A percentile compares a stretch with the other conserved stretches of the same genome.
phyloP scores from a whole-genome alignment of 2,797 vertebrate genomes.

The Threskiornis aethiopicus region DNA sequence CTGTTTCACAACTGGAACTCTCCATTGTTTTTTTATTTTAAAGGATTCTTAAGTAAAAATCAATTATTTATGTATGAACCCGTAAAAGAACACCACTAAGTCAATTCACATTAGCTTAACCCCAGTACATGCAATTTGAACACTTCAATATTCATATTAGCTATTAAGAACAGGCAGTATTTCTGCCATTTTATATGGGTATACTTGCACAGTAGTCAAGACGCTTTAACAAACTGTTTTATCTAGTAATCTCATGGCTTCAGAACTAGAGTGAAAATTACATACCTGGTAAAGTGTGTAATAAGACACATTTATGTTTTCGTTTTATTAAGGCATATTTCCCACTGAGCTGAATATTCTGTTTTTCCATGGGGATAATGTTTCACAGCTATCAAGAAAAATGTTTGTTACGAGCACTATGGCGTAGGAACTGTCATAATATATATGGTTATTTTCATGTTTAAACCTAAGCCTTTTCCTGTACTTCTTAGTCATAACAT shows the following conservation, averaged over 20 bases:
- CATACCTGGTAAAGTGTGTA: background rate
- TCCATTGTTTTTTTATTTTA: background rate
- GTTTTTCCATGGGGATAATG: background rate
- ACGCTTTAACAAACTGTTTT: background rate
- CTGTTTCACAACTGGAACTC: background rate
- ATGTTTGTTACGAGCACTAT: background rate
- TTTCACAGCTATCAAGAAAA: background rate
- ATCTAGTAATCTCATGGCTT: background rate
- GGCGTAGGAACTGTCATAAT: background rate
- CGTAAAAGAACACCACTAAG: background rate
- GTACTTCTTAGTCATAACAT: background rate
- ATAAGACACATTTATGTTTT: background rate
- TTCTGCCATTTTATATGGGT: background rate
- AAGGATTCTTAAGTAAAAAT: background rate
- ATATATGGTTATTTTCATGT: background rate
- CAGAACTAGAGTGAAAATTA: constrained; percentile 4
- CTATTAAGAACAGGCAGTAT: background rate
- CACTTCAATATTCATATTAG: background rate
- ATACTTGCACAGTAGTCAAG: no score
- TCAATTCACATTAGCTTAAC: background rate
- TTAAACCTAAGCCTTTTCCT: background rate
- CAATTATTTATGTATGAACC: background rate
- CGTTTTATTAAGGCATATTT: background rate
- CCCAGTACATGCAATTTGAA: background rate
- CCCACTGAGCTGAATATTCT: background rate